Conservation (phyloP, 2,797 vertebrate genomes). For the Enteromius afrohamiltoni region DNA sequence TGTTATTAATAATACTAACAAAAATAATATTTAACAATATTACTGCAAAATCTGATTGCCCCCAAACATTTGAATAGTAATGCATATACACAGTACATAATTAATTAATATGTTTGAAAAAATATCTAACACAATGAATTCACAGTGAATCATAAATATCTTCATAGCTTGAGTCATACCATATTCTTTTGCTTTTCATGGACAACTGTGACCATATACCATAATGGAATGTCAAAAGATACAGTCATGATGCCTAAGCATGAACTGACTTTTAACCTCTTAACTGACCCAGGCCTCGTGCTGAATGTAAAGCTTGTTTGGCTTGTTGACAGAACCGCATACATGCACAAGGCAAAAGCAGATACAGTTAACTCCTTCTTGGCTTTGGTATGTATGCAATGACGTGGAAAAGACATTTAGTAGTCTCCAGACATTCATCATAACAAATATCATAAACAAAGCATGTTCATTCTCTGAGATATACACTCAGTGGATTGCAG, state of each 20-base stretch:
- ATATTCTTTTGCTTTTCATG: background rate
- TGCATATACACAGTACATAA: too few species aligned
- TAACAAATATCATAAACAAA: constrained; percentile 19
- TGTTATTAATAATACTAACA: too few species aligned
- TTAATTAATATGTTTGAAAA: background rate
- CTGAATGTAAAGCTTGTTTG: constrained; percentile 29
- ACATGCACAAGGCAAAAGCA: background rate
- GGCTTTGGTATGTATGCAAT: constrained; percentile 33
- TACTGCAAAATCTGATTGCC: too few species aligned
- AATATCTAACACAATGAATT: background rate
- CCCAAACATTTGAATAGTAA: background rate
- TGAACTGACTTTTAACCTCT: constrained; percentile 33
- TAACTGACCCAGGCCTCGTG: constrained; percentile 11
- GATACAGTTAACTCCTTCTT: constrained; percentile 19
- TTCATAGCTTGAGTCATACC: too few species aligned
- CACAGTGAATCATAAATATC: background rate
- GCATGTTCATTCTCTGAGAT: constrained; percentile 20
- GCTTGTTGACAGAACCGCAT: constrained; percentile 12
- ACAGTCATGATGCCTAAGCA: constrained; percentile 11
- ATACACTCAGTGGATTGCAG: background rate
- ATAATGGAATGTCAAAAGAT: background rate
- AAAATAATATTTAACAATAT: background rate
- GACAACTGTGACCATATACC: constrained; percentile 11
- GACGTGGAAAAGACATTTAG: constrained; percentile 9
- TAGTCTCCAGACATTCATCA: background rate